A percentile compares a stretch with the other conserved stretches of the same genome.
Evolutionary conservation across 2,888 invertebrate genomes (phyloP).

Genomic region (Diaprepes abbreviatus): DNA sequence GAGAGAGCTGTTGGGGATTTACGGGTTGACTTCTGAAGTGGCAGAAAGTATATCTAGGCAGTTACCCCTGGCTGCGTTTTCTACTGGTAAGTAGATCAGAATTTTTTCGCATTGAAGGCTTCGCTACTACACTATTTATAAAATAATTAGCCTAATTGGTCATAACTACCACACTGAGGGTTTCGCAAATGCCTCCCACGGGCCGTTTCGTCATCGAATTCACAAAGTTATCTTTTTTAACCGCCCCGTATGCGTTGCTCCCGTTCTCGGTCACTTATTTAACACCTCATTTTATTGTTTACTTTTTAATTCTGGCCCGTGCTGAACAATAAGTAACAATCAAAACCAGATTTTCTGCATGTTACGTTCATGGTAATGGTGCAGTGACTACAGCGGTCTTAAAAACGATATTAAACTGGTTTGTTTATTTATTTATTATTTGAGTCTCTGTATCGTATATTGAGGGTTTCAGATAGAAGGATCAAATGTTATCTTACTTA

Average conservation of each 20-base stretch:
- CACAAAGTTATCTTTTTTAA: too few relatives aligned
- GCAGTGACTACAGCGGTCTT: conserved; percentile 8
- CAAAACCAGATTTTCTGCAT: conserved; percentile 42
- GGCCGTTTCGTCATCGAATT: too few relatives aligned
- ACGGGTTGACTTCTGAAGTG: conserved; percentile 81
- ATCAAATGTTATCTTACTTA: too few relatives aligned
- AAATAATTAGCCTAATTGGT: too few relatives aligned
- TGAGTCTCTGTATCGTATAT: neutral
- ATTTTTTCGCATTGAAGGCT: too few relatives aligned
- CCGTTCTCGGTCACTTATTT: conserved; percentile 31
- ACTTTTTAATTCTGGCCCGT: conserved; percentile 32
- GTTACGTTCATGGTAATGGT: conserved; percentile 9
- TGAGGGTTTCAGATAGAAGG: neutral
- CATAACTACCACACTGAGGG: too few relatives aligned
- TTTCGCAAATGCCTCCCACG: too few relatives aligned
- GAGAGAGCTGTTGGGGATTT: conserved; percentile 83
- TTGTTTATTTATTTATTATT: neutral
- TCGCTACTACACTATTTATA: too few relatives aligned
- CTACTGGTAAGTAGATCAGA: conserved; percentile 76
- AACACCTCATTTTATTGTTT: conserved; percentile 39
- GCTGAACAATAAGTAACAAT: conserved; percentile 33
- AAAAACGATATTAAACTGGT: conserved; percentile 23
- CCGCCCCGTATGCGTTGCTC: neutral
- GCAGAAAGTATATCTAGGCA: conserved; percentile 79
- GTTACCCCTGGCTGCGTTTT: conserved; percentile 78